Evolutionary conservation across 2,888 invertebrate species (phyloP).

Genomic region (Diploptera punctata): DNA sequence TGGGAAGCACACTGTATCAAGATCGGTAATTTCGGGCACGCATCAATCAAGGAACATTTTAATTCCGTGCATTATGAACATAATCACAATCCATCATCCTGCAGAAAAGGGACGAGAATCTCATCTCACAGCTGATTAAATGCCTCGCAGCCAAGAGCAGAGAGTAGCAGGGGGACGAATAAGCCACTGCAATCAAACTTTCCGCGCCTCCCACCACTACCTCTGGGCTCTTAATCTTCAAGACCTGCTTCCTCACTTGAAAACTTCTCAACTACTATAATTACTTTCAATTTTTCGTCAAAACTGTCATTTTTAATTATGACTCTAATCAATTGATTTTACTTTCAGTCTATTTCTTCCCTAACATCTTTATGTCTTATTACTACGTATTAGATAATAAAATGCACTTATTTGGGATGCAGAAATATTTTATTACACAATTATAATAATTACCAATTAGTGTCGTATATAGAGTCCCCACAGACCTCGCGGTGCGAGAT

Average conservation of each 20-base stretch:
- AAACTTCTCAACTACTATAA: neutral
- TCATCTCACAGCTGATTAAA: constrained; percentile 23
- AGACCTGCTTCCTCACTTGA: neutral
- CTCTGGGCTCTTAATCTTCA: neutral
- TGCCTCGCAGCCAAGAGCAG: too few relatives aligned
- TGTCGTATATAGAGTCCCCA: too few relatives aligned
- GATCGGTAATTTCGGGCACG: constrained; percentile 3
- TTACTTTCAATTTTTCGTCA: neutral
- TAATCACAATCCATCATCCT: constrained; percentile 21
- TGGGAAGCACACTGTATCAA: neutral
- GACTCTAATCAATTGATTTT: neutral
- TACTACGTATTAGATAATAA: too few relatives aligned
- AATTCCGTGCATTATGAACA: constrained; percentile 14
- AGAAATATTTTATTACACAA: too few relatives aligned
- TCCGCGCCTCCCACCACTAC: constrained; percentile 1
- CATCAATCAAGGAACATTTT: constrained; percentile 19
- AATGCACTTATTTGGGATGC: too few relatives aligned
- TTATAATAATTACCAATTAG: too few relatives aligned
- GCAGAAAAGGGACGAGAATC: constrained; percentile 6
- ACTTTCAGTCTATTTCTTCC: too few relatives aligned
- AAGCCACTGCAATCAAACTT: constrained; percentile 17
- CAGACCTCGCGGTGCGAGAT: too few relatives aligned
- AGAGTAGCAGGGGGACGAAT: too few relatives aligned
- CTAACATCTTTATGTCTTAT: too few relatives aligned
- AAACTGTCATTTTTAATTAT: constrained; percentile 6